phyloP scores from a whole-genome alignment of 2,888 invertebrate species.

The Acholoe squamosa region DNA sequence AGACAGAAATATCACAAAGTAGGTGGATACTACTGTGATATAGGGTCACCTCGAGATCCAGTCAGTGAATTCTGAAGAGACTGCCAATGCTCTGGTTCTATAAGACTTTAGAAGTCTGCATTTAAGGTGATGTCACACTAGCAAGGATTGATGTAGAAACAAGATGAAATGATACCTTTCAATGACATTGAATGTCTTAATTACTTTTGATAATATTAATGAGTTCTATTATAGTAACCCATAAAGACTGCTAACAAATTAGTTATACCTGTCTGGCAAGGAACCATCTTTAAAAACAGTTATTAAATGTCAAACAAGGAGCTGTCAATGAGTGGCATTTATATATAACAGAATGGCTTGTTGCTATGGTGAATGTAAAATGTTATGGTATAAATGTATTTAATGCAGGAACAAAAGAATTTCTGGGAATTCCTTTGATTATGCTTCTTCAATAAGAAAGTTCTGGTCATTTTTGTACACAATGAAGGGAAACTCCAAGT shows the following conservation, averaged over 20 bases:
- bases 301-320: too few species aligned
- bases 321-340: not conserved
- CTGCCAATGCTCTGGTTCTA: not conserved
- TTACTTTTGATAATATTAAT: too few species aligned
- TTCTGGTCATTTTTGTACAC: not conserved
- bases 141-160: not conserved
- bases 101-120: not conserved
- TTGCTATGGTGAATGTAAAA: constrained; percentile 38
- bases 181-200: constrained; percentile 1
- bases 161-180: too few species aligned
- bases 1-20: constrained; percentile 14
- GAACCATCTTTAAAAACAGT: too few species aligned
- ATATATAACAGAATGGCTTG: constrained; percentile 3
- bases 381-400: constrained; percentile 18
- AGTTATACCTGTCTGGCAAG: too few species aligned
- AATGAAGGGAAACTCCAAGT: not conserved
- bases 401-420: constrained; percentile 14
- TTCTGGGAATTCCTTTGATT: constrained; percentile 9
- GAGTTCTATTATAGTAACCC: not conserved
- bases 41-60: constrained; percentile 11
- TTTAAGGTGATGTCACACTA: constrained; percentile 18
- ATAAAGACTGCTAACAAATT: not conserved
- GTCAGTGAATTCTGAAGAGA: constrained; percentile 34
- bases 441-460: not conserved
- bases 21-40: constrained; percentile 36